A percentile compares a stretch with the other conserved stretches of the same genome.
These are phyloP conservation scores for Steatornis caripensis DNA, from an alignment of 2,113 vertebrate genomes.

Conservation along the genomic window DNA sequence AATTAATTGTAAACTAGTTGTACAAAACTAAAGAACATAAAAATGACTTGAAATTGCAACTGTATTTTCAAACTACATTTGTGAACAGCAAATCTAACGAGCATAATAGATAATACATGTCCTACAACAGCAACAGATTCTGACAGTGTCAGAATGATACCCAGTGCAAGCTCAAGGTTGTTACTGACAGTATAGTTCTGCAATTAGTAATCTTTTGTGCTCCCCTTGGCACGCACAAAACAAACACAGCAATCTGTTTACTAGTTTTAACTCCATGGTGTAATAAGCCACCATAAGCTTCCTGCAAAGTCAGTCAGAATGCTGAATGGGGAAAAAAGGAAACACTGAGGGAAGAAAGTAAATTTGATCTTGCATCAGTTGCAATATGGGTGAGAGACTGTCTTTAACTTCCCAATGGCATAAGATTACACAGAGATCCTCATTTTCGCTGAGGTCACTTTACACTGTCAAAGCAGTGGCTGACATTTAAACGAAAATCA, in stretches of 20 bases:
- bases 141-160: background rate
- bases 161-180: background rate
- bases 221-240: background rate
- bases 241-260: background rate
- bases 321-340: background rate
- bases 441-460: background rate
- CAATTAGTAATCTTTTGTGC: background rate
- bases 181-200: background rate
- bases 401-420: background rate
- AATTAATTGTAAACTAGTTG: background rate
- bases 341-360: background rate
- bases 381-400: background rate
- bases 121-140: background rate
- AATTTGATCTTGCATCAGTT: background rate
- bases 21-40: background rate
- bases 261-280: background rate
- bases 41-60: background rate
- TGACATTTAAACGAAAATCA: background rate
- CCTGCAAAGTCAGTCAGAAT: background rate
- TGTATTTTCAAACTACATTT: background rate
- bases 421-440: background rate
- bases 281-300: background rate
- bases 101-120: background rate
- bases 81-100: background rate
- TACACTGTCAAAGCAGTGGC: background rate